These are phyloP conservation scores for Oreamnos americanus DNA, from an alignment of 2,113 vertebrate genomes.

Conservation along the genomic window DNA sequence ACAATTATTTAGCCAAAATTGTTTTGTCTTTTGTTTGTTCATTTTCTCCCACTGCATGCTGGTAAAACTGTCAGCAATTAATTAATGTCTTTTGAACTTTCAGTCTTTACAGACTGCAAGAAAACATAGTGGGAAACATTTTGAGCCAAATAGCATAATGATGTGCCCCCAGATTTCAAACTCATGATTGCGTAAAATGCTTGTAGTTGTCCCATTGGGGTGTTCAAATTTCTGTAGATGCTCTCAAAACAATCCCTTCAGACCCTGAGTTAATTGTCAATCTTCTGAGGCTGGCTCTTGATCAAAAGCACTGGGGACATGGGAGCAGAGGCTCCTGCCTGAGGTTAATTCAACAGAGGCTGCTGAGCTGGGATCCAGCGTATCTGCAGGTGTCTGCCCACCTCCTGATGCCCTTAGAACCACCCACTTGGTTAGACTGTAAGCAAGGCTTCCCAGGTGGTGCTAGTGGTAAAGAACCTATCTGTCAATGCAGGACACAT, in stretches of 20 bases:
- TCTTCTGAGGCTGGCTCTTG: not conserved
- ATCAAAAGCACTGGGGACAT: not conserved
- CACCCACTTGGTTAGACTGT: not conserved
- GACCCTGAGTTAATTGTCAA: not conserved
- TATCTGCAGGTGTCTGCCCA: not conserved
- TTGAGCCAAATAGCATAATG: not conserved
- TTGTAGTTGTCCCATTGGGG: not conserved
- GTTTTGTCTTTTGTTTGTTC: constrained; percentile 21
- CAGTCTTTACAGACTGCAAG: not conserved
- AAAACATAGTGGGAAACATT: not conserved
- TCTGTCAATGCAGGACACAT: not conserved
- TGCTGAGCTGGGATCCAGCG: accelerated
- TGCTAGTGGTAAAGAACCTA: not conserved
- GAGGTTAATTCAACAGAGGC: not conserved
- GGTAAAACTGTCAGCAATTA: constrained; percentile 35
- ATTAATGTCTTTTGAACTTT: constrained; percentile 52
- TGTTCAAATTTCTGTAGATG: not conserved
- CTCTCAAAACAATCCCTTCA: not conserved
- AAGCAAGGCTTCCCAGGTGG: not conserved
- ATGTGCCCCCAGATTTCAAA: not conserved
- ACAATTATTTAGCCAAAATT: constrained; percentile 11
- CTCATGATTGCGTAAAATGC: not conserved
- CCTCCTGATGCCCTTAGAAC: not conserved
- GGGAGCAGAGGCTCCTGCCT: not conserved
- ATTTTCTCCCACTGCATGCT: constrained; percentile 16